phyloP scores from a whole-genome alignment of 1,140 invertebrate genomes.

The Ectropis grisescens region DNA sequence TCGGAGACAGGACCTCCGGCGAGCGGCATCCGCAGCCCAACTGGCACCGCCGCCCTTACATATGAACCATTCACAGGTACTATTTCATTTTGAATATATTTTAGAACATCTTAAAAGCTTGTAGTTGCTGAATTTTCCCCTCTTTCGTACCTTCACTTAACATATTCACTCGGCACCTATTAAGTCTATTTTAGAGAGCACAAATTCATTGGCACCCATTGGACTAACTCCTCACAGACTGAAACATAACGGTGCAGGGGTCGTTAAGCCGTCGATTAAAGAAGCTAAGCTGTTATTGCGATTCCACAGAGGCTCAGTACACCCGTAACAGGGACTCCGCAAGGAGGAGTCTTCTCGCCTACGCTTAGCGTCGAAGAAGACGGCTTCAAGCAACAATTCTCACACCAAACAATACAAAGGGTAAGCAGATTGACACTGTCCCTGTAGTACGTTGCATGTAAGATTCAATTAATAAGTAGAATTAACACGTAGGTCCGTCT shows the following conservation, averaged over 20 bases:
- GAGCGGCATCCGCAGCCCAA: constrained; percentile 46
- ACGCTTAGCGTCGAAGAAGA: constrained; percentile 57
- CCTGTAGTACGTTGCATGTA: constrained; percentile 14
- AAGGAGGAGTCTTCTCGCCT: constrained; percentile 50
- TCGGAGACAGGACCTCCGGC: constrained; percentile 60
- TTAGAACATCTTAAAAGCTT: constrained; percentile 3
- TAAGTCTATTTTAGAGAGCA: too few species aligned
- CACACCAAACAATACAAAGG: constrained; percentile 57
- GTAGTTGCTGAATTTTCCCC: too few species aligned
- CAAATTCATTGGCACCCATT: too few species aligned
- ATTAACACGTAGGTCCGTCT: constrained; percentile 20
- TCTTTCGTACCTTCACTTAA: too few species aligned
- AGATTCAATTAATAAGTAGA: constrained; percentile 5
- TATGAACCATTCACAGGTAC: constrained; percentile 61
- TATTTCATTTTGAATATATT: constrained; percentile 2
- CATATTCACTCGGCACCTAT: too few species aligned
- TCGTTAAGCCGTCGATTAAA: too few species aligned
- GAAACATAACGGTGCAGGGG: too few species aligned
- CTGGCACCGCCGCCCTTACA: constrained; percentile 48
- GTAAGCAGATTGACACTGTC: constrained; percentile 32
- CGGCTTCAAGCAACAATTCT: constrained; percentile 60
- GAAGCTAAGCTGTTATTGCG: too few species aligned
- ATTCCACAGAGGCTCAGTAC: constrained; percentile 45
- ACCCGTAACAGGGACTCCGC: constrained; percentile 49
- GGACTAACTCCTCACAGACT: too few species aligned